A percentile compares a stretch with the other conserved stretches of the same genome.
Evolutionary conservation across 1,140 invertebrate genomes (phyloP).

Genomic region (Thaumetopoea pityocampa): DNA sequence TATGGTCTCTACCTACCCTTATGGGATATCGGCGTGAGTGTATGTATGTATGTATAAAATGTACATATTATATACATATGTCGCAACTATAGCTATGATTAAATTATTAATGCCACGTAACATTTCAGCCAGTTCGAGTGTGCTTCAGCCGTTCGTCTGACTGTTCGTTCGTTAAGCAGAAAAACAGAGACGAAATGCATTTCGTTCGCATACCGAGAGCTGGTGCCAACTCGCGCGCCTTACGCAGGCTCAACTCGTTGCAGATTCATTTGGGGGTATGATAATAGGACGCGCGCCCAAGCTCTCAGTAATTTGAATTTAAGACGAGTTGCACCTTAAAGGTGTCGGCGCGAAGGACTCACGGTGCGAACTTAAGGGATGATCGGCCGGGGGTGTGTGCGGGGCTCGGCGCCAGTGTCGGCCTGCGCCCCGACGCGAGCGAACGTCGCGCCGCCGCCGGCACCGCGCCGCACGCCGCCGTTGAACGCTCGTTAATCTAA

Average conservation of each 20-base stretch:
- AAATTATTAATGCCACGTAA: too few relatives aligned
- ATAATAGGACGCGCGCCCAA: slow-evolving; percentile 55
- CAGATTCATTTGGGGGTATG: slow-evolving; percentile 63
- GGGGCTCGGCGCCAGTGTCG: slow-evolving; percentile 53
- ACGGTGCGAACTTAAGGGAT: slow-evolving; percentile 38
- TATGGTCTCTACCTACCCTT: too few relatives aligned
- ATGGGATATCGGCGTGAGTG: too few relatives aligned
- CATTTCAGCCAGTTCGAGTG: too few relatives aligned
- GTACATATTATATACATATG: too few relatives aligned
- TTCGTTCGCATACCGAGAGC: slow-evolving; percentile 9
- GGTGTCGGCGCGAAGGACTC: slow-evolving; percentile 41
- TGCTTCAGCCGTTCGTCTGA: too few relatives aligned
- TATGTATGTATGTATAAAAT: too few relatives aligned
- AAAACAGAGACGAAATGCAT: slow-evolving; percentile 9
- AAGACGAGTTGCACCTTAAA: slow-evolving; percentile 52
- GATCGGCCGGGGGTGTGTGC: slow-evolving; percentile 39
- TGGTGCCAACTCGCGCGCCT: slow-evolving; percentile 7
- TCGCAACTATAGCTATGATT: too few relatives aligned
- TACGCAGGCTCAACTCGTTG: slow-evolving; percentile 26
- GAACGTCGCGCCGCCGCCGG: slow-evolving; percentile 36
- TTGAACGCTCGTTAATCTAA: slow-evolving; percentile 50
- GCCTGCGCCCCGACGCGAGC: slow-evolving; percentile 47
- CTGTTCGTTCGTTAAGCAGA: too few relatives aligned
- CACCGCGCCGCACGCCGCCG: slow-evolving; percentile 13
- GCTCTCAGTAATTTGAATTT: slow-evolving; percentile 53